Conservation (phyloP, 2,113 vertebrate species). For the Pteronura brasiliensis region DNA sequence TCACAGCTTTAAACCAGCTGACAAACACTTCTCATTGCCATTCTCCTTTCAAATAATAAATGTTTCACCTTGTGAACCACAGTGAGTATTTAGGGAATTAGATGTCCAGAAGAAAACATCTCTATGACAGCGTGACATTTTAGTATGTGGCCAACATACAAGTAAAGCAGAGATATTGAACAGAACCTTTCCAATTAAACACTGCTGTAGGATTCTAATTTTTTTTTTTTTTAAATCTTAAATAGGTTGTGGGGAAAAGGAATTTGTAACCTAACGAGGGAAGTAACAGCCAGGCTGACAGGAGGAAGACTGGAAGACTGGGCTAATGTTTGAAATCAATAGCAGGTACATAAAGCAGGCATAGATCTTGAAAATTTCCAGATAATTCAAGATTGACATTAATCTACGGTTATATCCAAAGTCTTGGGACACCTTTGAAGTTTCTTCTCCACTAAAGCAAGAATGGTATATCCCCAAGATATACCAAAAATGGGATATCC, state of each 20-base stretch:
- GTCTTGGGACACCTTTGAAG: background rate
- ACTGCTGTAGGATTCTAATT: background rate
- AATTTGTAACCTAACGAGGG: background rate
- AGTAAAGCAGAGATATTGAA: slow-evolving; percentile 12
- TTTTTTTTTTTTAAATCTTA: background rate
- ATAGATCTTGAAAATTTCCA: background rate
- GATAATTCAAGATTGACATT: background rate
- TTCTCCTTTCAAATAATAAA: slow-evolving; percentile 60
- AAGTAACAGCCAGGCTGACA: background rate
- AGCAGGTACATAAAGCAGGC: background rate
- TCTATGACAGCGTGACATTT: slow-evolving; percentile 35
- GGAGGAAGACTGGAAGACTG: background rate
- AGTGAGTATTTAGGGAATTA: slow-evolving; percentile 43
- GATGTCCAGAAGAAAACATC: slow-evolving; percentile 42
- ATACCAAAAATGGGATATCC: background rate
- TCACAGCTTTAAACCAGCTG: slow-evolving; percentile 50
- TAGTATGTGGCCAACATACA: background rate
- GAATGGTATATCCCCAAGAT: background rate
- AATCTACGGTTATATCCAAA: background rate
- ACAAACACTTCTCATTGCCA: slow-evolving; percentile 35
- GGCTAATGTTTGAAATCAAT: background rate
- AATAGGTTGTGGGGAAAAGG: background rate
- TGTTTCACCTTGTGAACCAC: slow-evolving; percentile 37
- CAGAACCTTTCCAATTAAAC: background rate
- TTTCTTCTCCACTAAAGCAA: background rate